Conservation (phyloP, 2,113 vertebrate genomes). For the Trematocara marginatum region DNA sequence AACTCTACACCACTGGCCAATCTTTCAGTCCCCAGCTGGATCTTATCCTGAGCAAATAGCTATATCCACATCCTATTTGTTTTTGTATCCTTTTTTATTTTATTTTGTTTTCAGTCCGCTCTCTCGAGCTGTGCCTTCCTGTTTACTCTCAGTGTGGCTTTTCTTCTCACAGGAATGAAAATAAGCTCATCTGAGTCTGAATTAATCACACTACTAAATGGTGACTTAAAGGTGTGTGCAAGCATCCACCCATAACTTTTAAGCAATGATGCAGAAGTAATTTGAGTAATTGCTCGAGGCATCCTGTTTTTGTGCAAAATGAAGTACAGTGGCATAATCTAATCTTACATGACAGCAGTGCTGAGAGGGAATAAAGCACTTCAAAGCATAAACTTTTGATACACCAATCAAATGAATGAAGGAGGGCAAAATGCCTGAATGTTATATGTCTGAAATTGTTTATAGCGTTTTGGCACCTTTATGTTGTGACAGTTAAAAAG, state of each 20-base stretch:
- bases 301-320: conserved; percentile 20
- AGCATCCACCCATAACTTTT: conserved; percentile 27
- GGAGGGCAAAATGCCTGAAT: neutral
- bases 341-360: conserved; percentile 4
- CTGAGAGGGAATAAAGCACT: neutral
- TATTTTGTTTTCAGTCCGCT: neutral
- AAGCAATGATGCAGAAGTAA: conserved; percentile 3
- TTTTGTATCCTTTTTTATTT: conserved; percentile 16
- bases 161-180: neutral
- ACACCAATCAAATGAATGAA: conserved; percentile 26
- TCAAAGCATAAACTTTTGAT: conserved; percentile 28
- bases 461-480: neutral
- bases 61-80: conserved; percentile 8
- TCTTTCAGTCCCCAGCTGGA: conserved; percentile 16
- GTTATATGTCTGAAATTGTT: neutral
- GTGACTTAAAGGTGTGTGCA: conserved; percentile 18
- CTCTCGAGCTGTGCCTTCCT: neutral
- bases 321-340: conserved; percentile 8
- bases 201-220: conserved; percentile 43
- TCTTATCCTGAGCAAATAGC: conserved; percentile 1
- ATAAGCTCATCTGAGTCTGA: neutral
- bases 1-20: neutral
- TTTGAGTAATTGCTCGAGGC: conserved; percentile 23
- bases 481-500: neutral
- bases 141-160: neutral